Evolutionary conservation across 2,888 invertebrate species (phyloP).

Genomic region (Brachyptera risi): DNA sequence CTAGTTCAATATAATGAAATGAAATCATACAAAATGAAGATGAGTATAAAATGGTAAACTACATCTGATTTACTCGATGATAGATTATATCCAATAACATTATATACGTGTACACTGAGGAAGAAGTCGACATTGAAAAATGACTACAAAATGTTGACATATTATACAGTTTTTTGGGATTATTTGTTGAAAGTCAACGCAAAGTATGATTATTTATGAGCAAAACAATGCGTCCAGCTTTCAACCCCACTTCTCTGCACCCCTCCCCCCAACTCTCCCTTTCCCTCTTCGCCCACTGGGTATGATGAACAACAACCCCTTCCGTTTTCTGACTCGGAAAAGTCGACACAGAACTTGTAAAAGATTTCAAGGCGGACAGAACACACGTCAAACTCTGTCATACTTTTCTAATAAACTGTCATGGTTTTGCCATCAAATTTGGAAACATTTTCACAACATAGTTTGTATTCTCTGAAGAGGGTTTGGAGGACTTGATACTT

Average conservation of each 20-base stretch:
- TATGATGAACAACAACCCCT: not conserved
- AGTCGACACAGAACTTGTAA: not conserved
- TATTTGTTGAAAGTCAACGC: constrained; percentile 25
- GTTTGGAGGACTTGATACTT: too few species aligned
- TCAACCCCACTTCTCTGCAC: too few species aligned
- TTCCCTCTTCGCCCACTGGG: not conserved
- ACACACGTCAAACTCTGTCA: not conserved
- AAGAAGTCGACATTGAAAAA: constrained; percentile 23
- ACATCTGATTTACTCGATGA: too few species aligned
- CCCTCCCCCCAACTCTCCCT: not conserved
- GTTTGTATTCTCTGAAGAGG: too few species aligned
- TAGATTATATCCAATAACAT: too few species aligned
- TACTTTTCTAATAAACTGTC: not conserved
- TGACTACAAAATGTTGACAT: constrained; percentile 22
- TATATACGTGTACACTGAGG: too few species aligned
- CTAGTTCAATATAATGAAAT: too few species aligned
- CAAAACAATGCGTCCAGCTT: constrained; percentile 11
- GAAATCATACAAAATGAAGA: too few species aligned
- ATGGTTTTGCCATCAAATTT: too few species aligned
- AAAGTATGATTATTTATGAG: constrained; percentile 25
- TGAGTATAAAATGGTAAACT: too few species aligned
- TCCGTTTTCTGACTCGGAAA: not conserved
- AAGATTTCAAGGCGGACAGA: too few species aligned
- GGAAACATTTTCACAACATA: too few species aligned
- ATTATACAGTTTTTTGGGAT: not conserved